Evolutionary conservation across 2,888 invertebrate genomes (phyloP).

Genomic region (Linhomoeus sp.): DNA sequence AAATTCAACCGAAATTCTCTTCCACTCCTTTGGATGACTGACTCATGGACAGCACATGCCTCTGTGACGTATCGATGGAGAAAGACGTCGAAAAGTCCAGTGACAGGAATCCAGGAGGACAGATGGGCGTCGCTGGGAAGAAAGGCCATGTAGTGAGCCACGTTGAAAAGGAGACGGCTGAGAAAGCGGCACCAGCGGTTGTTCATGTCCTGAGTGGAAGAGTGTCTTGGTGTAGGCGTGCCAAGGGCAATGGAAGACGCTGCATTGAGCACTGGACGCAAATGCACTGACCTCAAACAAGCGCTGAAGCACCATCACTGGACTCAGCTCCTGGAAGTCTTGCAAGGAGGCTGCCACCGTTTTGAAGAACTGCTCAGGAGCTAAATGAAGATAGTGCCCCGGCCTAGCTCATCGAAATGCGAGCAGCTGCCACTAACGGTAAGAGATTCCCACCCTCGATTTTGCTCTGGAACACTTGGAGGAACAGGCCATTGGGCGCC

Average conservation of each 20-base stretch:
- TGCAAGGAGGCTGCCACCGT: conserved; percentile 76
- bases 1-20: too few relatives aligned
- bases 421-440: too few relatives aligned
- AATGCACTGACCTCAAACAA: conserved; percentile 48
- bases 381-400: too few relatives aligned
- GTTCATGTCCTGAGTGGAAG: conserved; percentile 44
- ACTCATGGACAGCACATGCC: too few relatives aligned
- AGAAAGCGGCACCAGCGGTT: conserved; percentile 55
- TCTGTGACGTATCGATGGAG: conserved; percentile 39
- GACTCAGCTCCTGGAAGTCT: conserved; percentile 86
- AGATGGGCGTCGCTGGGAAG: conserved; percentile 55
- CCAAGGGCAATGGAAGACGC: too few relatives aligned
- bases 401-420: too few relatives aligned
- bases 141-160: conserved; percentile 78
- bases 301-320: conserved; percentile 74
- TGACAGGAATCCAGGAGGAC: conserved; percentile 54
- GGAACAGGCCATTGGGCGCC: conserved; percentile 85
- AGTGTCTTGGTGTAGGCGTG: too few relatives aligned
- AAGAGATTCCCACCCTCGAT: conserved; percentile 45
- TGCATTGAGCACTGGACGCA: too few relatives aligned
- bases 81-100: conserved; percentile 65
- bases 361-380: conserved; percentile 49
- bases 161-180: conserved; percentile 62
- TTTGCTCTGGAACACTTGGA: conserved; percentile 78
- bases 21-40: too few relatives aligned